These are phyloP conservation scores for Anneissia japonica DNA, from an alignment of 35 echinoderm and acorn worm species.

Conservation along the genomic window DNA sequence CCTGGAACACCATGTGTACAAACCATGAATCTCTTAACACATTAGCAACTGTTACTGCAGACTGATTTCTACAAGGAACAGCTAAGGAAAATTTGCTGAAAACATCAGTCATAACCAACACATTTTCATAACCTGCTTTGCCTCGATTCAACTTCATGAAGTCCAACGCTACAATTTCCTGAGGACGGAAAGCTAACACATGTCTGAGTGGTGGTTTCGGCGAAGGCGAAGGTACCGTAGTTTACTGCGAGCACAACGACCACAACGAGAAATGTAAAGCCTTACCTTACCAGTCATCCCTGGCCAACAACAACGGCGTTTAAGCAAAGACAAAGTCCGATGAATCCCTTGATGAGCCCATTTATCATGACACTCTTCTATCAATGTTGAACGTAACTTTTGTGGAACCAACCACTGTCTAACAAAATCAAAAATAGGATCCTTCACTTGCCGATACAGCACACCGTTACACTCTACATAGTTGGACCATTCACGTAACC, in stretches of 20 bases:
- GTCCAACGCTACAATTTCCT: not conserved
- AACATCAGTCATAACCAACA: slow-evolving; percentile 13
- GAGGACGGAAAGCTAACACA: slow-evolving; percentile 13
- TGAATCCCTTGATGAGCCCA: slow-evolving; percentile 13
- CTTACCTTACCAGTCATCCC: not conserved
- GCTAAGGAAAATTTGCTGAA: slow-evolving; percentile 15
- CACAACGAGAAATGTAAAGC: not conserved
- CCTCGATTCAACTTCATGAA: not conserved
- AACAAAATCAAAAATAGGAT: not conserved
- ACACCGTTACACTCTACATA: slow-evolving; percentile 5
- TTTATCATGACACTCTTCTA: too few species aligned
- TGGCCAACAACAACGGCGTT: not conserved
- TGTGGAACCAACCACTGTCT: slow-evolving; percentile 1
- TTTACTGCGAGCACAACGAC: slow-evolving; percentile 3
- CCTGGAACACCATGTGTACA: too few species aligned
- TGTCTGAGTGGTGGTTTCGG: slow-evolving; percentile 2
- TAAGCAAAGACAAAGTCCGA: slow-evolving; percentile 1
- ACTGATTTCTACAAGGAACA: slow-evolving; percentile 6
- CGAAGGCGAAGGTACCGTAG: slow-evolving; percentile 2
- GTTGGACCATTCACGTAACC: slow-evolving; percentile 10
- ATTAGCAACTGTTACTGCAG: slow-evolving; percentile 7
- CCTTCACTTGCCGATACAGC: slow-evolving; percentile 5
- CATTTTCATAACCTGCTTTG: not conserved
- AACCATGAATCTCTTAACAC: not conserved
- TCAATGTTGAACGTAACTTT: too few species aligned